phyloP scores from a whole-genome alignment of 2,888 invertebrate genomes.

The Sisyra nigra region DNA sequence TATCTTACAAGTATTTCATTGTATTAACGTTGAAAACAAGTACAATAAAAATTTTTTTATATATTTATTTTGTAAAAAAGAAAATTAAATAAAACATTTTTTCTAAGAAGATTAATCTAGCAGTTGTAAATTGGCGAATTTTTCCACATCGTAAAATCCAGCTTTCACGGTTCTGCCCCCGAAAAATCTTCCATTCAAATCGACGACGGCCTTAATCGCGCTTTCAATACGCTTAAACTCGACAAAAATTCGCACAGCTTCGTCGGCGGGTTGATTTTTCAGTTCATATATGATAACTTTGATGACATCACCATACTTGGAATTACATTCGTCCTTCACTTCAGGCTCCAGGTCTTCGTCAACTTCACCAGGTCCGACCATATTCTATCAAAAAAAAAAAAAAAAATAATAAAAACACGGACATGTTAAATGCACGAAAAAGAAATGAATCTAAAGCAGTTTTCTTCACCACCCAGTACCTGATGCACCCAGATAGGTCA shows the following conservation, averaged over 20 bases:
- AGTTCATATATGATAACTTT: conserved; percentile 88
- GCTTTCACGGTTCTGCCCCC: conserved; percentile 94
- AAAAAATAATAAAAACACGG: too few species aligned
- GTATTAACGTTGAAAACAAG: too few species aligned
- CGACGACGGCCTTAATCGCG: conserved; percentile 95
- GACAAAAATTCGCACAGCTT: conserved; percentile 95
- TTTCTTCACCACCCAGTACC: too few species aligned
- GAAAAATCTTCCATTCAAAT: conserved; percentile 94
- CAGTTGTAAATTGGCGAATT: conserved; percentile 56
- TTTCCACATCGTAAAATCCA: conserved; percentile 87
- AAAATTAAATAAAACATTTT: not conserved
- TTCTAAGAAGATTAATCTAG: conserved; percentile 27
- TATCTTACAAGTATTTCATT: not conserved
- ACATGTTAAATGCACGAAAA: too few species aligned
- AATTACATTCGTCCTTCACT: conserved; percentile 95
- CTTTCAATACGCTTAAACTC: conserved; percentile 95
- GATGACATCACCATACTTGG: conserved; percentile 92
- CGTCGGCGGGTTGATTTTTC: conserved; percentile 64
- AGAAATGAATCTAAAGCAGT: too few species aligned
- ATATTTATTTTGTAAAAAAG: conserved; percentile 1
- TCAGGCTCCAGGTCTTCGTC: conserved; percentile 96
- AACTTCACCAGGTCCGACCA: conserved; percentile 98
- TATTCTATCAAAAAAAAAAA: conserved; percentile 47
- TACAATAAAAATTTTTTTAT: not conserved
- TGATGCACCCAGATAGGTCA: too few species aligned